Percentiles rank a stretch among this genome's conserved stretches.
Conservation (phyloP, 2,113 vertebrate species). For the Prunella himalayana region DNA sequence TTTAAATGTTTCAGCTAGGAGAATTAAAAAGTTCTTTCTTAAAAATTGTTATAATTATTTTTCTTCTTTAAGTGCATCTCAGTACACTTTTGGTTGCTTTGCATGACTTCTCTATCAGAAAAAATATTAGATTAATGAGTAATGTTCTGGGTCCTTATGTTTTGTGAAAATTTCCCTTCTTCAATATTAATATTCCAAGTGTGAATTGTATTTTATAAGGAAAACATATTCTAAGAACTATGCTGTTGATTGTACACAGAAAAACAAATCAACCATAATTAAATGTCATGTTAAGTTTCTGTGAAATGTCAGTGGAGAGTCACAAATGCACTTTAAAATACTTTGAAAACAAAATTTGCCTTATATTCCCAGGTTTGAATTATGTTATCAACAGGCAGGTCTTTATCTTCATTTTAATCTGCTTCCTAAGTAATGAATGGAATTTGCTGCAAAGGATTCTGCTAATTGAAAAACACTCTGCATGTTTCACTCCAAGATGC, state of each 20-base stretch:
- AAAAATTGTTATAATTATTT: neutral
- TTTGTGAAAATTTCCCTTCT: neutral
- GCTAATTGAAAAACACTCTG: neutral
- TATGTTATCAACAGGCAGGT: neutral
- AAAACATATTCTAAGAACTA: conserved; percentile 25
- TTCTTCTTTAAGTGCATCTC: neutral
- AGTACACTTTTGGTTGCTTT: neutral
- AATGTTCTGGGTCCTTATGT: neutral
- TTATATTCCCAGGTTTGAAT: neutral
- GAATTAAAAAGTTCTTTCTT: neutral
- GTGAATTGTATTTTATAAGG: neutral
- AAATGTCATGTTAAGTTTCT: conserved; percentile 35
- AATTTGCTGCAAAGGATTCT: neutral
- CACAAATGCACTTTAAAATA: neutral
- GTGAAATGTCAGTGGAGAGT: conserved; percentile 37
- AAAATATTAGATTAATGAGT: neutral
- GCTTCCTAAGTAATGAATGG: neutral
- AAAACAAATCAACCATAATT: conserved; percentile 59
- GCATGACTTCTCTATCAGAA: neutral
- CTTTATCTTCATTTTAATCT: neutral
- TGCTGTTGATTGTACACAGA: conserved; percentile 39
- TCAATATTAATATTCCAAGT: conserved; percentile 9
- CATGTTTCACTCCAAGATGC: neutral
- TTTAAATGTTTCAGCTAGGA: neutral
- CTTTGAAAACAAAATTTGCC: conserved; percentile 13